Base-by-base conservation (phyloP, 2,888 invertebrate genomes). In the Ophion ventricosus region DNA sequence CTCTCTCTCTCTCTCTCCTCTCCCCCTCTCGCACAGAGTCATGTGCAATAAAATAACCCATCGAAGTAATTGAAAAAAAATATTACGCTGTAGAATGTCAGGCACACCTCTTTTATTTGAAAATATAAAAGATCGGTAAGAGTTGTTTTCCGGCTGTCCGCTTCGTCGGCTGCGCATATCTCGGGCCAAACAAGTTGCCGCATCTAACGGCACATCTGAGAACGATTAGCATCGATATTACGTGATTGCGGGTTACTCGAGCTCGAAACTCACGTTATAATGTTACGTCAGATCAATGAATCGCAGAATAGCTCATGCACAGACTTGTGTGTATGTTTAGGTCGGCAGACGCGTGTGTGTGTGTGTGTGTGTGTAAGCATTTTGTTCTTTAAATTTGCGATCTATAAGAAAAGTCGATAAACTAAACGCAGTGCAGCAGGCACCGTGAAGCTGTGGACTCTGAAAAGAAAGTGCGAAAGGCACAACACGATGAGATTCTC, bases 1-100 rank as follows among this genome's bases (percentile, higher is more conserved):
- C 70, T 26, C 49, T 14, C 35, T 8, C 54, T 88, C 89, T 90
- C 86, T 88, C 70, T 87, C 83, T 43, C 49, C 86, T 88, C 70
- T 87, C 83, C 26, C 49, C 8, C 57, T 59, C 20, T 25, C 43
- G 49, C 49, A 4, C 49, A 49, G 17, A 4, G 14, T 17, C 14
- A 49, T 14, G 3, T 4, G 49, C 17, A 14, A 14, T 2, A 49
- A 49, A 49, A 17, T 49, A 17, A 49, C 4, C 49, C 3, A 49
- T 49, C 49, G 49, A 17, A 3, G 17, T 49, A 14, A 17, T 17
- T 17, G 35, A 35, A 49, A 40, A 0, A 10, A 49, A 49, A 49
- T 49, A 49, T 49, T 49, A 4, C 4, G 49, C 14, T 35, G 23
- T 66, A 20, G 11, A 11, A 54, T 57, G 23, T 23, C 43, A 74